phyloP scores from a whole-genome alignment of 2,888 invertebrate genomes.

The Trypoxylon attenuatum region DNA sequence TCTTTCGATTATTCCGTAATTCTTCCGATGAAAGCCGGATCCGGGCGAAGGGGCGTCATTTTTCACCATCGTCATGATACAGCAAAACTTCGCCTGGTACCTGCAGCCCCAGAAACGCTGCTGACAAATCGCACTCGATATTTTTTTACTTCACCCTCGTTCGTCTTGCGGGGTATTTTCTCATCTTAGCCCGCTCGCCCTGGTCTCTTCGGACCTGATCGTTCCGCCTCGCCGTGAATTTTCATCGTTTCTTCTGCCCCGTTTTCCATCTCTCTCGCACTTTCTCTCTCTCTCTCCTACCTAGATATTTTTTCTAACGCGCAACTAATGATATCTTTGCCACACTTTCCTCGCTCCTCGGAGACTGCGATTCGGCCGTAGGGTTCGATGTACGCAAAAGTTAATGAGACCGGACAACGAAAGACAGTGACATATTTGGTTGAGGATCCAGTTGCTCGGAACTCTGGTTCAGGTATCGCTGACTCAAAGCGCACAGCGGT shows the following conservation, averaged over 20 bases:
- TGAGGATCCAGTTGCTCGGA: too few species aligned
- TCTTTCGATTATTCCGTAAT: conserved; percentile 3
- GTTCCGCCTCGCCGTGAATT: conserved; percentile 38
- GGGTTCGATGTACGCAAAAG: too few species aligned
- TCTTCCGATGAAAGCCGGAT: conserved; percentile 8
- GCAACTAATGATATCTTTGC: not conserved
- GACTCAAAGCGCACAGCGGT: conserved; percentile 33
- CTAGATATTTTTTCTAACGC: too few species aligned
- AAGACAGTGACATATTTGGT: too few species aligned
- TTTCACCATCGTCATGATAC: conserved; percentile 25
- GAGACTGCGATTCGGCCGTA: too few species aligned
- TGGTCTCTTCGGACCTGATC: conserved; percentile 5
- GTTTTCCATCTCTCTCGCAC: conserved; percentile 49
- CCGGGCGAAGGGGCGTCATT: conserved; percentile 27
- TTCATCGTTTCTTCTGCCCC: conserved; percentile 61
- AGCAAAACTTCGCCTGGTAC: conserved; percentile 42
- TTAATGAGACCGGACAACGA: too few species aligned
- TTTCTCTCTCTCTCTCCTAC: too few species aligned
- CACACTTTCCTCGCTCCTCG: not conserved
- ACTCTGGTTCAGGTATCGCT: not conserved
- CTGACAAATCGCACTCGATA: conserved; percentile 67
- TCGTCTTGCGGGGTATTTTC: conserved; percentile 46
- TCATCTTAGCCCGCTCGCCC: conserved; percentile 22
- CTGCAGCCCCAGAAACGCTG: conserved; percentile 52
- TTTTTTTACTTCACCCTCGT: conserved; percentile 57